Evolutionary conservation across 2,113 vertebrate genomes (phyloP).

Genomic region (cat (Felis catus)): F.catus_Fca126_mat1.0 CM031419.1:150844501-150845000

Average conservation of each 20-base stretch:
- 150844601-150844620: not conserved
- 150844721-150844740: not conserved
- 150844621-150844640: not conserved
- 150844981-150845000: not conserved
- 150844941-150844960: not conserved
- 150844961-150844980: not conserved
- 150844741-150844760: not conserved
- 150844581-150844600: not conserved
- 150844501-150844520: slow-evolving; percentile 6
- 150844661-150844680: not conserved
- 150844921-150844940: not conserved
- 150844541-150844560: not conserved
- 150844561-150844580: not conserved
- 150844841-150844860: not conserved
- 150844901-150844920: not conserved
- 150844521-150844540: not conserved
- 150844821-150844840: not conserved
- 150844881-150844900: not conserved
- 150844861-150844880: not conserved
- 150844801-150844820: not conserved
- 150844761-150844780: not conserved
- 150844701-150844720: not conserved
- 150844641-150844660: not conserved
- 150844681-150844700: not conserved
- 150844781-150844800: not conserved